Conservation (phyloP, 37 sponge, comb jelly and placozoan species). For the Bolinopsis microptera region DNA sequence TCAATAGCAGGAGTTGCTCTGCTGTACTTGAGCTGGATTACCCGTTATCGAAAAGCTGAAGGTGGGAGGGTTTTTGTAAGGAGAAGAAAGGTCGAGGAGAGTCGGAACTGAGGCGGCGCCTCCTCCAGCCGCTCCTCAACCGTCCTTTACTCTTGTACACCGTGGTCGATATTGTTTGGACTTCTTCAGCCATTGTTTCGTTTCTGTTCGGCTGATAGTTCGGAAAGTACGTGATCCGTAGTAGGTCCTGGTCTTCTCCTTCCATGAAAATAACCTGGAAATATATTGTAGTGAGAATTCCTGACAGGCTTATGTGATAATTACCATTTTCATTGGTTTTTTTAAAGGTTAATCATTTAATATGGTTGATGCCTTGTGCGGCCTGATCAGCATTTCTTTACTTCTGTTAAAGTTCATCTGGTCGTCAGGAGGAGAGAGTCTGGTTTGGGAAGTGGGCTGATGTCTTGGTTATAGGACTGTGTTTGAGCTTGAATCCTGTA, state of each 20-base stretch:
- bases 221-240: background rate
- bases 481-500: constrained; percentile 60
- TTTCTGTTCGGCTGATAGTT: constrained; percentile 53
- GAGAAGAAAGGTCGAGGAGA: constrained; percentile 18
- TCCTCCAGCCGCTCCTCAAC: background rate
- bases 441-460: background rate
- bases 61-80: background rate
- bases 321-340: too few species aligned
- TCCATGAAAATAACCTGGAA: background rate
- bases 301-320: too few species aligned
- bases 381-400: too few species aligned
- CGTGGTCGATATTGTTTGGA: background rate
- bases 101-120: background rate
- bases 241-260: background rate
- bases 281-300: too few species aligned
- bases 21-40: background rate
- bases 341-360: too few species aligned
- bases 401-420: constrained; percentile 5
- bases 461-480: constrained; percentile 44
- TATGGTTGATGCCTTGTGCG: too few species aligned
- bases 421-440: background rate
- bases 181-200: constrained; percentile 38
- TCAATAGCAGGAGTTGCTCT: background rate
- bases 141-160: background rate
- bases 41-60: constrained; percentile 26